Conservation (phyloP, 2,888 invertebrate species). For the Diadegma fenestrale region DNA sequence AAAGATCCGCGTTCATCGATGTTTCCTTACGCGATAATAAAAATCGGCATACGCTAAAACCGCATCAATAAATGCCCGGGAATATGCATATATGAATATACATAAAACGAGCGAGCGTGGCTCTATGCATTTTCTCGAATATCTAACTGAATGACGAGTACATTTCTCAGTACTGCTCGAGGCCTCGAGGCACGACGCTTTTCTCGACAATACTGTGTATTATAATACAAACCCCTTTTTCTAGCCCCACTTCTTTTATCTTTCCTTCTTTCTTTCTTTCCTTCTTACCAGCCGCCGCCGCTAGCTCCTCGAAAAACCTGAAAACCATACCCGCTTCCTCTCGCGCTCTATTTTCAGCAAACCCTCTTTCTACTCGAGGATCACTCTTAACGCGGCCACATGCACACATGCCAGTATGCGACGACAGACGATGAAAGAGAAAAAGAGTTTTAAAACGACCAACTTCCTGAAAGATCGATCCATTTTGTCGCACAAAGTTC, state of each 20-base stretch:
- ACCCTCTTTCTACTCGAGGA: conserved; percentile 51
- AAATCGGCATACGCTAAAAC: conserved; percentile 2
- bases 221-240: conserved; percentile 74
- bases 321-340: conserved; percentile 34
- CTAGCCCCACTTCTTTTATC: conserved; percentile 55
- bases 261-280: conserved; percentile 55
- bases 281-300: conserved; percentile 58
- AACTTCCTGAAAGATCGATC: conserved; percentile 54
- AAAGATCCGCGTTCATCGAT: not conserved
- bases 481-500: conserved; percentile 51
- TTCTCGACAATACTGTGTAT: conserved; percentile 77
- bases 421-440: conserved; percentile 48
- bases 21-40: not conserved
- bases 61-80: not conserved
- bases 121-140: conserved; percentile 72
- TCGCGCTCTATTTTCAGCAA: conserved; percentile 36
- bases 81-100: not conserved
- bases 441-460: conserved; percentile 49
- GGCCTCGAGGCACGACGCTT: conserved; percentile 74
- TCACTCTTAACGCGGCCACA: conserved; percentile 57
- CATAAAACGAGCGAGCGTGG: conserved; percentile 31
- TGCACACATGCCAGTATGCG: conserved; percentile 12
- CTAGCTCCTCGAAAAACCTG: conserved; percentile 33
- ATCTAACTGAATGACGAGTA: conserved; percentile 74
- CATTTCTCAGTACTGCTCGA: conserved; percentile 70